These are phyloP conservation scores for Tetramorium alpestre DNA, from an alignment of 1,140 invertebrate species.

Conservation along the genomic window DNA sequence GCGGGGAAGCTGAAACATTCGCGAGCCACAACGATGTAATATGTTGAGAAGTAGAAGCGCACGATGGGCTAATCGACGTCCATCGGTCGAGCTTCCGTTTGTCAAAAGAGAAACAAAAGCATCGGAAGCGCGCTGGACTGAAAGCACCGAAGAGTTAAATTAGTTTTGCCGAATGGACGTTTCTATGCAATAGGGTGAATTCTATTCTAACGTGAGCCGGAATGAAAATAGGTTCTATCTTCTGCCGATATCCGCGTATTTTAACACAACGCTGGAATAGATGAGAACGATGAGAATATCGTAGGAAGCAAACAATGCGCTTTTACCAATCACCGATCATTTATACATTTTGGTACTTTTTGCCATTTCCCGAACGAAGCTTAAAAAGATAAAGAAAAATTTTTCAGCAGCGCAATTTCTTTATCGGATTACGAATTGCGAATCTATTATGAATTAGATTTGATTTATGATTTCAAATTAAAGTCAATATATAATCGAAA, in stretches of 20 bases:
- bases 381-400: background rate
- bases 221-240: slow-evolving; percentile 51
- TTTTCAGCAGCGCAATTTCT: background rate
- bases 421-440: background rate
- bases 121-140: slow-evolving; percentile 29
- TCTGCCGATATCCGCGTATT: slow-evolving; percentile 27
- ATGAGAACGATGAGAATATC: slow-evolving; percentile 31
- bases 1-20: background rate
- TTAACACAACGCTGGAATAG: slow-evolving; percentile 45
- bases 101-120: slow-evolving; percentile 51
- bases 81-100: slow-evolving; percentile 22
- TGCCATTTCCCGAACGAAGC: background rate
- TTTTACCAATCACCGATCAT: slow-evolving; percentile 26
- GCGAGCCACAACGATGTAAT: slow-evolving; percentile 25
- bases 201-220: slow-evolving; percentile 31
- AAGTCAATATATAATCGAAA: background rate
- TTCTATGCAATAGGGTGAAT: slow-evolving; percentile 36
- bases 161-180: slow-evolving; percentile 47
- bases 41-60: slow-evolving; percentile 27
- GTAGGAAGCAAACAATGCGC: slow-evolving; percentile 19
- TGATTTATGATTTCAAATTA: slow-evolving; percentile 19
- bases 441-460: background rate
- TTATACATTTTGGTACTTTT: slow-evolving; percentile 30
- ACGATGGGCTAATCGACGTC: slow-evolving; percentile 39
- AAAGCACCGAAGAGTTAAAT: slow-evolving; percentile 57